phyloP scores from a whole-genome alignment of 2,113 vertebrate species.

The Coreoperca whiteheadi region DNA sequence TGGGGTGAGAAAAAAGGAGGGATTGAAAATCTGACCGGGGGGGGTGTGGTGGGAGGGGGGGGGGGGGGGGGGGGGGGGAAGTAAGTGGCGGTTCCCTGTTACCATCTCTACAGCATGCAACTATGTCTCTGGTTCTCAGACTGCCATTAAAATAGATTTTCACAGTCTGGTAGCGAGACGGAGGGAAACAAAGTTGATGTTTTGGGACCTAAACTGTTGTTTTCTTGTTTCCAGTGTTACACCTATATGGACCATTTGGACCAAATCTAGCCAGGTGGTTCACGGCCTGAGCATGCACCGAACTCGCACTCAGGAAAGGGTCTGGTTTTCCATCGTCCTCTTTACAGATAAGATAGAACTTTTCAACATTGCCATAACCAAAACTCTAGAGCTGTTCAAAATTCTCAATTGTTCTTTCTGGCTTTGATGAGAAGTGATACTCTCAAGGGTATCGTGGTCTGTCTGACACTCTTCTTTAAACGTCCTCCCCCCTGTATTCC shows the following conservation, averaged over 20 bases:
- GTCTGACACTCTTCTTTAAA: conserved; percentile 31
- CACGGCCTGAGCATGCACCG: conserved; percentile 5
- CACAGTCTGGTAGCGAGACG: conserved; percentile 52
- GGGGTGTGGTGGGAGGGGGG: no score
- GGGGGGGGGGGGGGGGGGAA: conserved; percentile 28
- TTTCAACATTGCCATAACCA: not conserved
- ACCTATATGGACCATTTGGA: conserved; percentile 24
- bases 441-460: not conserved
- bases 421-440: conserved; percentile 21
- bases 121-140: conserved; percentile 58
- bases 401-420: conserved; percentile 1
- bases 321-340: conserved; percentile 2
- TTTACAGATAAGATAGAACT: conserved; percentile 26
- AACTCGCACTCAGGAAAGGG: conserved; percentile 35
- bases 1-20: no score
- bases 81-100: conserved; percentile 50
- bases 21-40: no score
- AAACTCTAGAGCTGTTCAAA: not conserved
- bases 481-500: conserved; percentile 34
- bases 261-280: conserved; percentile 52
- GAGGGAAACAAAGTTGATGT: conserved; percentile 47
- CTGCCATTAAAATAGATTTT: conserved; percentile 61
- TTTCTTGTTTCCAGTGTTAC: conserved; percentile 30
- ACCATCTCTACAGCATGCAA: conserved; percentile 57
- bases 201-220: conserved; percentile 31